Percentiles rank a stretch among this genome's conserved stretches.
Conservation (phyloP, 2,888 invertebrate genomes). For the Gastracanthus pulcherrimus region DNA sequence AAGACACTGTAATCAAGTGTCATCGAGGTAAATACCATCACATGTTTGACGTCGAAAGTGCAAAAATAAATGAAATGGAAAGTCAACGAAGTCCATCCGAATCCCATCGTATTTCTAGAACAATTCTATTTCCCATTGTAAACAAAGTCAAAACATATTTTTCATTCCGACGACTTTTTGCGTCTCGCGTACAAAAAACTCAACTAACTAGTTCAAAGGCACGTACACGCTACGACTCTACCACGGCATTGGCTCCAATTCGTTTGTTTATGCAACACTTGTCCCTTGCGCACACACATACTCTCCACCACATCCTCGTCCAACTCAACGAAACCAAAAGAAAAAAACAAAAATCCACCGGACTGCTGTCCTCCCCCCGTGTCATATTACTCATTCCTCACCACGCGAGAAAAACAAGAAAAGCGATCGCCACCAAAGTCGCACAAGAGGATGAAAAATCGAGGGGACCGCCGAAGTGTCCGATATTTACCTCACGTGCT, state of each 20-base stretch:
- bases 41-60: neutral
- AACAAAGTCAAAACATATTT: neutral
- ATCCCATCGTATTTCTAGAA: neutral
- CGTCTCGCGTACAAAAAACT: neutral
- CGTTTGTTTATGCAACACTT: slow-evolving; percentile 48
- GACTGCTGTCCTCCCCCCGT: neutral
- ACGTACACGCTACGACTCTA: neutral
- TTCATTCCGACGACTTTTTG: neutral
- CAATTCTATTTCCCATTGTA: neutral
- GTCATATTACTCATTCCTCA: neutral
- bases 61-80: neutral
- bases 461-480: too few species aligned
- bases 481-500: slow-evolving; percentile 53
- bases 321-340: neutral
- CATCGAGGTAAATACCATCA: too few species aligned
- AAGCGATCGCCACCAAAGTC: too few species aligned
- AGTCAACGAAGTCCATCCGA: neutral
- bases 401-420: neutral
- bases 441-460: too few species aligned
- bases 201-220: slow-evolving; percentile 39
- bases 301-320: neutral
- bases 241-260: slow-evolving; percentile 42
- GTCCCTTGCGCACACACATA: neutral
- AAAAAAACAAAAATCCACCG: neutral
- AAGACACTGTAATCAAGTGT: neutral